Base-by-base conservation (phyloP, 2,888 invertebrate species). In the Spodoptera exigua region DNA sequence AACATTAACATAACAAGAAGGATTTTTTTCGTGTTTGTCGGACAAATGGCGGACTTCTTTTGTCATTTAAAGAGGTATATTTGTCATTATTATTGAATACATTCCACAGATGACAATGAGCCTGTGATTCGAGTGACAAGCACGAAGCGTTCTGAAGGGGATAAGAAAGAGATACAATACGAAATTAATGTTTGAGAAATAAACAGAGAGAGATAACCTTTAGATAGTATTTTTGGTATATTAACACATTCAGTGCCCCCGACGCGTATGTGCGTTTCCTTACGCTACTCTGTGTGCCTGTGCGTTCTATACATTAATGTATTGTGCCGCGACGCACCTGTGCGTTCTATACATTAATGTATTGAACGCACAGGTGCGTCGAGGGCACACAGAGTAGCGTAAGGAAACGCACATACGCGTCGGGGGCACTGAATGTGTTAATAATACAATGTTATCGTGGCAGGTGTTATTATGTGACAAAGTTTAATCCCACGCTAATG, bases 31-130 rank as follows among this genome's bases (percentile, higher is more conserved):
- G 78, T 73, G 79, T 78, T 74, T 84, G 83, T 82, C 83, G 79
- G 82, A 74, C 84, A 81, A 83, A 84, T 80, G 82, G 79, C 82
- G 76, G 81, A 78, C 81, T 73, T 61, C 74, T 74, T 87, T 92
- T 91, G 89, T 91, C 66, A 91, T 89, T 89, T 64, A 84, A 90
- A 90, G 80, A 81, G 81, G 82, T 49, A 76, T 74, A 87, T 88
- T 88, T 82, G 85, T 88, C 86, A 88, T 79, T 81, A 79, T 77
- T 80, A 85, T 83, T 84, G 83, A 82, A 78, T 79, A 78, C 61
- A 78, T 78, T 79, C 71, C 70, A 78, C 65, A 76, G 56, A 74
- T 74, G 67, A 80, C 69, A 81, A 83, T 75, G 72, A 73, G 74
- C 80, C 78, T 77, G 66, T 76, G 80, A 75, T 77, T 78, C 61